These are phyloP conservation scores for Antheraea yamamai DNA, from an alignment of 2,888 invertebrate species.

Conservation along the genomic window DNA sequence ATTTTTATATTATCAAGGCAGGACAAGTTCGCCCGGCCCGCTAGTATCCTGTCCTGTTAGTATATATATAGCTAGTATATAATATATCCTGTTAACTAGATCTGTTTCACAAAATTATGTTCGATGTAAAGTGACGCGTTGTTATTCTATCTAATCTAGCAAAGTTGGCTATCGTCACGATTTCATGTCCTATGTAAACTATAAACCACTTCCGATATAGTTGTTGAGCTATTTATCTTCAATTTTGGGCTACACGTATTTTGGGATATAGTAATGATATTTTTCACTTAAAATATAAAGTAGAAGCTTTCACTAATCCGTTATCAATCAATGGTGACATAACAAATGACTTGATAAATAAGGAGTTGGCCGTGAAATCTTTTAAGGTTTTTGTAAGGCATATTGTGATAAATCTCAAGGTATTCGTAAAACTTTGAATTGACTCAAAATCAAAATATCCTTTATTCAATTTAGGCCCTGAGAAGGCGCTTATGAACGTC, in stretches of 20 bases:
- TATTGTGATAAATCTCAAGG: too few relatives aligned
- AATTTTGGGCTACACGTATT: not conserved
- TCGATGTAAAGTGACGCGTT: not conserved
- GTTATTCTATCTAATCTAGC: not conserved
- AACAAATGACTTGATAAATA: too few relatives aligned
- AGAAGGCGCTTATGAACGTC: too few relatives aligned
- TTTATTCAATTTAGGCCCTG: too few relatives aligned
- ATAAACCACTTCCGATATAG: not conserved
- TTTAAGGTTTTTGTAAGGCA: too few relatives aligned
- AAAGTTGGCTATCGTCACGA: not conserved
- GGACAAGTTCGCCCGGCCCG: too few relatives aligned
- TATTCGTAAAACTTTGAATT: too few relatives aligned
- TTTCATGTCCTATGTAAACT: conserved; percentile 4
- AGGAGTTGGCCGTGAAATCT: too few relatives aligned
- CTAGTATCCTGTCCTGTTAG: too few relatives aligned
- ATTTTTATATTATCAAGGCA: too few relatives aligned
- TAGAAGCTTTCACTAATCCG: not conserved
- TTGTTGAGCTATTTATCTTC: not conserved
- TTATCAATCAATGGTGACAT: not conserved
- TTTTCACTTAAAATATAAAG: not conserved
- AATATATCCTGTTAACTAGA: not conserved
- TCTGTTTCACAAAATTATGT: not conserved
- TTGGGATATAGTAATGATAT: not conserved
- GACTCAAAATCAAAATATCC: too few relatives aligned
- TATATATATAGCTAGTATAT: too few relatives aligned